phyloP scores from a whole-genome alignment of 2,113 vertebrate genomes.

The Petrocephalus zakoni region DNA sequence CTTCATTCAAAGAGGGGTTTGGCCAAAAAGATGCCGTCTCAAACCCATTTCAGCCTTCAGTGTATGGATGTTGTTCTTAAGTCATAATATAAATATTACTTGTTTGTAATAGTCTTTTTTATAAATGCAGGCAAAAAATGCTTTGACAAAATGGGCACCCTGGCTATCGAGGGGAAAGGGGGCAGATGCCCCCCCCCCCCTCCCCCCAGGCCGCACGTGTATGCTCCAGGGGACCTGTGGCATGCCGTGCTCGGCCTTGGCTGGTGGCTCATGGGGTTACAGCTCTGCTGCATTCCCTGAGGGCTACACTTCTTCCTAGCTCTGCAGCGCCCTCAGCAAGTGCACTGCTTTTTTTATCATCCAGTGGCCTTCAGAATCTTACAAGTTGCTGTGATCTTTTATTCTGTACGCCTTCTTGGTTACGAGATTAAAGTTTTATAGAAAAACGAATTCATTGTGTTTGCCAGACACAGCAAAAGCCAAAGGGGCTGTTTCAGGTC shows the following conservation, averaged over 20 bases:
- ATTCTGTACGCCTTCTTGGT: background rate
- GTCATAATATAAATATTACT: background rate
- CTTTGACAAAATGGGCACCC: background rate
- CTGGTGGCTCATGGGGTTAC: too few species aligned
- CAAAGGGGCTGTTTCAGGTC: background rate
- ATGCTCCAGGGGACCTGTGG: too few species aligned
- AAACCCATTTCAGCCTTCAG: background rate
- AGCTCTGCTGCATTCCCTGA: too few species aligned
- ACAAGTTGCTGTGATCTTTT: background rate
- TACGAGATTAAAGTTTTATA: background rate
- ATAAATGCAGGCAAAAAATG: background rate
- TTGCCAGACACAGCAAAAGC: background rate
- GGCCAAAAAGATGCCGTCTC: background rate
- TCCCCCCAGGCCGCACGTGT: too few species aligned
- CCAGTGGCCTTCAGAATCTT: too few species aligned
- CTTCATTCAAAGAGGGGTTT: background rate
- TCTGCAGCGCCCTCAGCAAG: conserved; percentile 49
- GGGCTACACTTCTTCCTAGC: too few species aligned
- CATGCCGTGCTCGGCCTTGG: too few species aligned
- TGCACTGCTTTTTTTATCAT: conserved; percentile 11
- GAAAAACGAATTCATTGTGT: background rate
- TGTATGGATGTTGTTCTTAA: background rate
- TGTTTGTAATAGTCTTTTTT: background rate
- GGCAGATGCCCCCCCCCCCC: background rate
- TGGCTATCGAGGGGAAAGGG: background rate